Conservation (phyloP, 2,888 invertebrate species). For the Himalopsyche tibetana region DNA sequence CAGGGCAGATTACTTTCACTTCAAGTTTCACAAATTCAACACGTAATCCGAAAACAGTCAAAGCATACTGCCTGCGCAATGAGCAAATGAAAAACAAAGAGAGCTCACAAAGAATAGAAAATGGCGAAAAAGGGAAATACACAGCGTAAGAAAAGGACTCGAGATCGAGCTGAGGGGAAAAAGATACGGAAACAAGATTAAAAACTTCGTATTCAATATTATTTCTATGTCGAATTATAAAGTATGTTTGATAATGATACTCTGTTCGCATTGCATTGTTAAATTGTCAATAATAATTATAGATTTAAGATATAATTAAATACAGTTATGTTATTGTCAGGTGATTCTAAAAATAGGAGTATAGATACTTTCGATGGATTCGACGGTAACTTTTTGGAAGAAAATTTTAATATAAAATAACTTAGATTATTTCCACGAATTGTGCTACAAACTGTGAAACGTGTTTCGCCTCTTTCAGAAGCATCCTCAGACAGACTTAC, state of each 20-base stretch:
- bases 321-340: too few relatives aligned
- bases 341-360: too few relatives aligned
- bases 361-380: too few relatives aligned
- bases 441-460: too few relatives aligned
- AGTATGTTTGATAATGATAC: slow-evolving; percentile 40
- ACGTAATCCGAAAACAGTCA: slow-evolving; percentile 64
- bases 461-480: too few relatives aligned
- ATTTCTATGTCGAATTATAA: slow-evolving; percentile 54
- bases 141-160: slow-evolving; percentile 47
- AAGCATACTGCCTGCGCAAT: slow-evolving; percentile 64
- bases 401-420: too few relatives aligned
- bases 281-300: too few relatives aligned
- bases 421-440: too few relatives aligned
- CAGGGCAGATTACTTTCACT: slow-evolving; percentile 65
- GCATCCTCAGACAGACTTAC: too few relatives aligned
- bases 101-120: slow-evolving; percentile 64
- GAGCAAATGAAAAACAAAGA: slow-evolving; percentile 65
- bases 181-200: slow-evolving; percentile 65
- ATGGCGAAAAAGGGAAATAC: slow-evolving; percentile 64
- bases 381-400: too few relatives aligned
- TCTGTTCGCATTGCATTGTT: neutral
- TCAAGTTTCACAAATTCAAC: slow-evolving; percentile 65
- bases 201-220: slow-evolving; percentile 64
- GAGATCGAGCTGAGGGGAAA: slow-evolving; percentile 47
- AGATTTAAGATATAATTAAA: too few relatives aligned